Conservation (phyloP, 2,113 vertebrate species). For the Festucalex cinctus region DNA sequence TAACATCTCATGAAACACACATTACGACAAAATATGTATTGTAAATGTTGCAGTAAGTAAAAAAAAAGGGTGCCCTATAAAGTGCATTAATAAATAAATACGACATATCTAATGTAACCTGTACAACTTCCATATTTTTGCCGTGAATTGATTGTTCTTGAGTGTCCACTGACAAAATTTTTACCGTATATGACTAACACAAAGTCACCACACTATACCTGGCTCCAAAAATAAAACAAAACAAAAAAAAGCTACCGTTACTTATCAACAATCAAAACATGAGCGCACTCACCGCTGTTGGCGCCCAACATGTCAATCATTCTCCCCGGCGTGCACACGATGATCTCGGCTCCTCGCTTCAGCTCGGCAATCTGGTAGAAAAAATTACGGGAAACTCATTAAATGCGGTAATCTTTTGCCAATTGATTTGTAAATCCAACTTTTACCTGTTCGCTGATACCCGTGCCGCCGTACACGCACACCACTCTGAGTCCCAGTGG, state of each 20-base stretch:
- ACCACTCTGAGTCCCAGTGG: constrained; percentile 89
- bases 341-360: constrained; percentile 98
- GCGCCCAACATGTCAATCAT: constrained; percentile 99
- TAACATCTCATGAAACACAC: too few relatives aligned
- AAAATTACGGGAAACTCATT: neutral
- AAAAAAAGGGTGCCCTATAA: too few relatives aligned
- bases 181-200: neutral
- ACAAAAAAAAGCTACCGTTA: too few relatives aligned
- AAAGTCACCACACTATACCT: constrained; percentile 5
- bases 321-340: constrained; percentile 96
- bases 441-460: constrained; percentile 95
- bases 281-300: constrained; percentile 88
- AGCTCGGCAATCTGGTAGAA: constrained; percentile 89
- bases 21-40: too few relatives aligned
- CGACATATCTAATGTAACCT: too few relatives aligned
- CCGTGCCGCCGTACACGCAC: constrained; percentile 97
- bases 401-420: neutral
- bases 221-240: neutral
- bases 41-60: too few relatives aligned
- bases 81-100: too few relatives aligned
- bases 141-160: too few relatives aligned
- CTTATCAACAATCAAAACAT: neutral
- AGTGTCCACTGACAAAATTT: too few relatives aligned
- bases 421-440: too few relatives aligned
- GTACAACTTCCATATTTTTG: too few relatives aligned